Percentiles rank a stretch among this genome's conserved stretches.
phyloP scores from a whole-genome alignment of 92 coral and sea anemone genomes.

The Phymanthus crucifer region DNA sequence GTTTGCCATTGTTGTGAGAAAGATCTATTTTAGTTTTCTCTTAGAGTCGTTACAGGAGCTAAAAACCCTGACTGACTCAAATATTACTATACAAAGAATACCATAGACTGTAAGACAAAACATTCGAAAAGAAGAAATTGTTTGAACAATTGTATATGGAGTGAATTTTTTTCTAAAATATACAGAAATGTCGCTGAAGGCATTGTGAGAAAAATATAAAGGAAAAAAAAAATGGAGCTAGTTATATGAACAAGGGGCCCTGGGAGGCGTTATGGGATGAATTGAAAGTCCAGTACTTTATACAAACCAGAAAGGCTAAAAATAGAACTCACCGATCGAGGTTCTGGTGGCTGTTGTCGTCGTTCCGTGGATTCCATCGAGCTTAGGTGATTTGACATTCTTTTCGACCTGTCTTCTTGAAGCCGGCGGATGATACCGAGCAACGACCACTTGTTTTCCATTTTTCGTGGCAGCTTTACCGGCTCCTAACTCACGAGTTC shows the following conservation, averaged over 20 bases:
- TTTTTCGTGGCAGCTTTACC: conserved; percentile 77
- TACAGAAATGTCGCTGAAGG: background rate
- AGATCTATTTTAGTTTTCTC: background rate
- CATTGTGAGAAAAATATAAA: background rate
- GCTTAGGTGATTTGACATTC: conserved; percentile 60
- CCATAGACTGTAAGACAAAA: background rate
- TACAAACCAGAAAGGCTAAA: background rate
- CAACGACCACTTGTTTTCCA: conserved; percentile 92
- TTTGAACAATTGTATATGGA: background rate
- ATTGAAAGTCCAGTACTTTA: background rate
- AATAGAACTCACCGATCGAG: conserved; percentile 31
- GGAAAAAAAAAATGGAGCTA: background rate
- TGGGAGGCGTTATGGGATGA: background rate
- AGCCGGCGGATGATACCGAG: conserved; percentile 85
- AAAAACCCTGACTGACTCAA: background rate
- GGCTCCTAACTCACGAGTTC: conserved; percentile 86
- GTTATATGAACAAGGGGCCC: background rate
- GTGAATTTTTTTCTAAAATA: background rate
- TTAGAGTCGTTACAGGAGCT: background rate
- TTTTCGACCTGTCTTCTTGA: conserved; percentile 59
- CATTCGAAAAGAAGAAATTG: too few species aligned
- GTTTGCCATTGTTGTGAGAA: background rate
- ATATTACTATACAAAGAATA: background rate
- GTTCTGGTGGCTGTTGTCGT: conserved; percentile 6
- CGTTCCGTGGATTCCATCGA: conserved; percentile 36